Evolutionary conservation across 2,888 invertebrate species (phyloP).

Genomic region (Spicauda simplicius): DNA sequence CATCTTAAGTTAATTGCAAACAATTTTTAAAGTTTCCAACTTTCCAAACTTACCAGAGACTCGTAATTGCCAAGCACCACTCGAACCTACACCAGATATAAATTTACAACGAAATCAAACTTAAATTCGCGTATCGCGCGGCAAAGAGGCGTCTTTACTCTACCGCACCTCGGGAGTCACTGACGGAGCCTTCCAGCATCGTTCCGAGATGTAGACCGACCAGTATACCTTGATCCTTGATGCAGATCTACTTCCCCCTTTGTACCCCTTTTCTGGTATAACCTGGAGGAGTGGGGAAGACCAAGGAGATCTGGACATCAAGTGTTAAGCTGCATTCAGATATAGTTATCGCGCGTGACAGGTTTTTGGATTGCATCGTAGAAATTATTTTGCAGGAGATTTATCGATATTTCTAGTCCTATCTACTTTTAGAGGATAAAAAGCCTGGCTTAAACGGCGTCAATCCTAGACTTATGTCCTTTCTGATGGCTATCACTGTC

Average conservation of each 20-base stretch:
- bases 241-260: background rate
- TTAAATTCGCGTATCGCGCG: conserved; percentile 27
- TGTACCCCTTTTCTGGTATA: too few species aligned
- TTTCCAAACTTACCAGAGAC: conserved; percentile 11
- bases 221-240: conserved; percentile 8
- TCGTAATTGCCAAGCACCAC: conserved; percentile 5
- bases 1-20: background rate
- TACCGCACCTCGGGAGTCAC: conserved; percentile 26
- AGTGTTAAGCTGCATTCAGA: conserved; percentile 32
- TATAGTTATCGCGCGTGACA: conserved; percentile 21
- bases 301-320: conserved; percentile 1
- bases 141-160: conserved; percentile 6
- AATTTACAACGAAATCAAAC: conserved; percentile 24
- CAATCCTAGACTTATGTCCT: too few species aligned
- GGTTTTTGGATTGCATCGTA: conserved; percentile 16
- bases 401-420: background rate
- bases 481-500: too few species aligned
- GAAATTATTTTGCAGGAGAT: background rate
- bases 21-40: conserved; percentile 8
- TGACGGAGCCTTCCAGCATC: background rate
- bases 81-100: background rate
- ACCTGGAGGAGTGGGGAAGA: background rate
- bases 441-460: too few species aligned
- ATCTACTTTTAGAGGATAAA: too few species aligned
- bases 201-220: conserved; percentile 16